These are phyloP conservation scores for Ceraclea dissimilis DNA, from an alignment of 2,888 invertebrate species.

Conservation along the genomic window DNA sequence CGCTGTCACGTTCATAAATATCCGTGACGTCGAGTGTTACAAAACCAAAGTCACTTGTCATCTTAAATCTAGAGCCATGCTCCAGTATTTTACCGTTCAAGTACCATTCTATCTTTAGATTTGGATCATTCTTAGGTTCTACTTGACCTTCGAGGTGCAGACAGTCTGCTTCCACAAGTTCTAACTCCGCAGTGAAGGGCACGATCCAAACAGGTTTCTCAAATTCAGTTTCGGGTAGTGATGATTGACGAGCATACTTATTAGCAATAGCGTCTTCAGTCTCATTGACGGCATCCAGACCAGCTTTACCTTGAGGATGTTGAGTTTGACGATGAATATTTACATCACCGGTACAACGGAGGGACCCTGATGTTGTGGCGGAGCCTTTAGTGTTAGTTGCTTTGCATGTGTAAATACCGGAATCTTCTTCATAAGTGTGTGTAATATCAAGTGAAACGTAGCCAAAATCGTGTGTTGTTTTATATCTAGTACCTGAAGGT, in stretches of 20 bases:
- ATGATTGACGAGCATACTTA: slow-evolving; percentile 61
- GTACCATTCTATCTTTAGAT: slow-evolving; percentile 88
- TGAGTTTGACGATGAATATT: slow-evolving; percentile 83
- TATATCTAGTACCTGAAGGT: slow-evolving; percentile 81
- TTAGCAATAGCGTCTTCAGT: slow-evolving; percentile 75
- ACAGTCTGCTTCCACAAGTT: slow-evolving; percentile 72
- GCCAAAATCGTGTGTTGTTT: slow-evolving; percentile 92
- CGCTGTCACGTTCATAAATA: slow-evolving; percentile 88
- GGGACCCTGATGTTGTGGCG: slow-evolving; percentile 83
- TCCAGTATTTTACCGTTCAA: slow-evolving; percentile 84
- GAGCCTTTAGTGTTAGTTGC: slow-evolving; percentile 83
- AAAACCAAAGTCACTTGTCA: slow-evolving; percentile 93
- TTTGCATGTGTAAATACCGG: slow-evolving; percentile 84
- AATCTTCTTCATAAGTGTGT: slow-evolving; percentile 85
- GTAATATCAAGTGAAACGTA: slow-evolving; percentile 86
- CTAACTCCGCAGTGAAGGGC: slow-evolving; percentile 73
- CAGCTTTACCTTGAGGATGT: slow-evolving; percentile 89
- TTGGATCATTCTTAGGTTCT: slow-evolving; percentile 88
- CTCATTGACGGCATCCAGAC: slow-evolving; percentile 82
- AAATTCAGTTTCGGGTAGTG: slow-evolving; percentile 68
- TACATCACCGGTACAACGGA: slow-evolving; percentile 74
- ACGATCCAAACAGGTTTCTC: slow-evolving; percentile 82
- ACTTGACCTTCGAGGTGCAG: slow-evolving; percentile 92
- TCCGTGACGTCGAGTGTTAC: slow-evolving; percentile 90
- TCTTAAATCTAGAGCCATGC: slow-evolving; percentile 83